phyloP scores from a whole-genome alignment of 2,888 invertebrate genomes.

The Yponomeuta plumbellus region DNA sequence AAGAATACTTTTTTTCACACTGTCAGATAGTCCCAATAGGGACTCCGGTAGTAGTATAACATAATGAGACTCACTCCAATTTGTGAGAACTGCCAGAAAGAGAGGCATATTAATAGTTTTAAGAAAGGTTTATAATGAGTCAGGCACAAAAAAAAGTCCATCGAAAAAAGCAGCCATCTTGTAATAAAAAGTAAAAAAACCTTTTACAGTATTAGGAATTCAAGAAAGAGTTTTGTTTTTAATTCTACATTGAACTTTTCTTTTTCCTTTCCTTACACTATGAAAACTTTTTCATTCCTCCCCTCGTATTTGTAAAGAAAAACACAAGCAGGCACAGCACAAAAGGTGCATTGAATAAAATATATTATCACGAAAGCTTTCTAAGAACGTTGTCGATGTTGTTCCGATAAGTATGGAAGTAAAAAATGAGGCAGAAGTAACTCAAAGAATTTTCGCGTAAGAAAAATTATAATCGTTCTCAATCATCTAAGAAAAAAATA shows the following conservation, averaged over 20 bases:
- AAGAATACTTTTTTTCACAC: too few species aligned
- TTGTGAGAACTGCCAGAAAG: too few species aligned
- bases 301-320: not conserved
- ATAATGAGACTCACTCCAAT: too few species aligned
- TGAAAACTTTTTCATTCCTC: not conserved
- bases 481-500: too few species aligned
- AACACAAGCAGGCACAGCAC: not conserved
- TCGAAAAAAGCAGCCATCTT: too few species aligned
- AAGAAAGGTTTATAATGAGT: too few species aligned
- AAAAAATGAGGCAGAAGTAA: not conserved
- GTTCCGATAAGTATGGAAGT: not conserved
- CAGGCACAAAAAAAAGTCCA: too few species aligned
- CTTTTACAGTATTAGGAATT: not conserved
- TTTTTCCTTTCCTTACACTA: not conserved
- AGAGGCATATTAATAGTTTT: too few species aligned
- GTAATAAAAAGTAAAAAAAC: not conserved
- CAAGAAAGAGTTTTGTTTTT: not conserved
- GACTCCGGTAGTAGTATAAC: too few species aligned
- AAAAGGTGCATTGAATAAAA: not conserved
- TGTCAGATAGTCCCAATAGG: too few species aligned
- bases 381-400: not conserved
- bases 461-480: not conserved
- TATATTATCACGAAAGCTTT: not conserved
- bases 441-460: not conserved
- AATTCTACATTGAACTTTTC: not conserved